Base-by-base conservation (phyloP, 2,113 vertebrate species). In the Megaleporinus macrocephalus region DNA sequence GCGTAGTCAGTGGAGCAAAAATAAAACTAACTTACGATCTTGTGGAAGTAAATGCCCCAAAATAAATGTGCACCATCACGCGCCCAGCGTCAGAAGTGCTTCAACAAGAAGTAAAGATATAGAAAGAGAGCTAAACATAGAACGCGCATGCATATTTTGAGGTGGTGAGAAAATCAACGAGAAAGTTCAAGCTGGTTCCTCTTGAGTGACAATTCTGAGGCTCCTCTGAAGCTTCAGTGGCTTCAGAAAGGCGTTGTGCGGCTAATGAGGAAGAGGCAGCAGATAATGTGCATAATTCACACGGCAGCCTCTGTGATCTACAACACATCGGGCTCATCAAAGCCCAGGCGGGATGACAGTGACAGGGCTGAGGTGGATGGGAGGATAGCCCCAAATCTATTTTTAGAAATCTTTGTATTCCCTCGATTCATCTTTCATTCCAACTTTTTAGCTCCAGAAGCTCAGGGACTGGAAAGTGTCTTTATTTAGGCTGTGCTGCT, bases 201-300 rank as follows among this genome's bases (percentile, higher is more conserved):
- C 73, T 22, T 61, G 80, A 80, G 72, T 76, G 83, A 71, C 57
- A 81, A 62, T 33, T 24, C 73, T 24, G 41, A 41, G 69, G 26
- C 74, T 78, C 29, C 47, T 82, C 53, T 36, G 4, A 61, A 57
- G 79, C 72, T 74, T 89, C 81, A 84, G 76, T 78, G 24, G 71
- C 77, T 27, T 79, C 78, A 88, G 76, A 81, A 77, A 84, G 61
- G 71, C 74, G 78, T 76, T 87, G 76, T 72, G 76, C 82, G 72
- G 59, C 73, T 27, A 68, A 86, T 79, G 85, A 91, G 87, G 76
- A 55, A 82, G 86, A 87, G 75, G 79, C 20, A 57, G 30, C 24
- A 81, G 83, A 90, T 87, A 85, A 89, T 86, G 83, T 87, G 88
- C 84, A 88, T 86, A 86, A 90, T 89, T 90, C 87, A 90, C 86